phyloP scores from a whole-genome alignment of 2,888 invertebrate genomes.

The Glaucopsyche alexis region DNA sequence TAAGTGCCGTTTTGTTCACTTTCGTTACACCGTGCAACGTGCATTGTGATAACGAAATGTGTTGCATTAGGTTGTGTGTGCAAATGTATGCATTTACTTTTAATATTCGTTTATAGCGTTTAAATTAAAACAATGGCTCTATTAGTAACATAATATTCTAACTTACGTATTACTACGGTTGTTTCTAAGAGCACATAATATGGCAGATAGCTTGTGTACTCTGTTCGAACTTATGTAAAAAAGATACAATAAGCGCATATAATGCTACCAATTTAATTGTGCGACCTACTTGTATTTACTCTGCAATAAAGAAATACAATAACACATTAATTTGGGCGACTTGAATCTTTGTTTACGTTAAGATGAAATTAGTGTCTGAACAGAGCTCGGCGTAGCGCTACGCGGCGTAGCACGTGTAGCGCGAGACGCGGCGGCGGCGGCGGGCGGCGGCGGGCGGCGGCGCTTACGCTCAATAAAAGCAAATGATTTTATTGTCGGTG shows the following conservation, averaged over 20 bases:
- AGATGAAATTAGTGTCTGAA: too few species aligned
- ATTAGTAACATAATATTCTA: neutral
- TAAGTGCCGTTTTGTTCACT: constrained; percentile 8
- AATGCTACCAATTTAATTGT: neutral
- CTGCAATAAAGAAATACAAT: too few species aligned
- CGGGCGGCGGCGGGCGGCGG: constrained; percentile 13
- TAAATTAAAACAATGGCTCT: neutral
- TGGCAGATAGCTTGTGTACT: too few species aligned
- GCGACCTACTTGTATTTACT: too few species aligned
- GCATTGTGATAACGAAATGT: constrained; percentile 2
- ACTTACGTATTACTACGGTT: too few species aligned
- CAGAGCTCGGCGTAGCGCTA: neutral
- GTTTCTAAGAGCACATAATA: too few species aligned
- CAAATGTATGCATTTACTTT: neutral
- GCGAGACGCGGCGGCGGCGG: constrained; percentile 10
- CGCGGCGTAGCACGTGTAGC: neutral
- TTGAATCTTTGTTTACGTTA: too few species aligned
- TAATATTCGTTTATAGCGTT: neutral
- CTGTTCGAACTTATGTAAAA: too few species aligned
- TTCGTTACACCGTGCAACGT: neutral
- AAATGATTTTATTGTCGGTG: constrained; percentile 56
- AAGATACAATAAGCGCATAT: neutral
- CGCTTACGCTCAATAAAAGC: constrained; percentile 35
- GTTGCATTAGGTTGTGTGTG: neutral
- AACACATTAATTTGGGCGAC: too few species aligned